Evolutionary conservation across 2,888 invertebrate species (phyloP).

Genomic region (Eudasyphora cyanicolor): DNA sequence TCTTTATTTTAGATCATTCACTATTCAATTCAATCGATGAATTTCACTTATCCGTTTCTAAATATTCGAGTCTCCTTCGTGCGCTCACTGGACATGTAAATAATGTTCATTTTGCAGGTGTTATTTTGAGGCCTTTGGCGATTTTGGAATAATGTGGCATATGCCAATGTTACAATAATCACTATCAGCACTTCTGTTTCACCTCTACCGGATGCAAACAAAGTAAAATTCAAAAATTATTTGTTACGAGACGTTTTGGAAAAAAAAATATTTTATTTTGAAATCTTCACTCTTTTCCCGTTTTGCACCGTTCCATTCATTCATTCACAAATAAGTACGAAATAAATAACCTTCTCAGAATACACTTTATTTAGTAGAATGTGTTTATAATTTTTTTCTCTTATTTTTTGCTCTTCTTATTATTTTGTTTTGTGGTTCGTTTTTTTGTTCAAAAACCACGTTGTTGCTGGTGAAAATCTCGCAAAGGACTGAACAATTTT

Average conservation of each 20-base stretch:
- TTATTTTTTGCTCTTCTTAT: background rate
- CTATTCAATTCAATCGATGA: background rate
- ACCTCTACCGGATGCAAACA: background rate
- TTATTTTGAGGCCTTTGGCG: background rate
- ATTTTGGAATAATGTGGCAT: background rate
- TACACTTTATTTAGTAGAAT: background rate
- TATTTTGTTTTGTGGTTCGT: background rate
- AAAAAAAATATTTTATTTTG: background rate
- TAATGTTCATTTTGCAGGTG: slow-evolving; percentile 8
- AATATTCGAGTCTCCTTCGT: background rate
- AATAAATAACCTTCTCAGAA: background rate
- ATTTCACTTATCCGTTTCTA: background rate
- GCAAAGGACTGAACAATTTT: slow-evolving; percentile 78
- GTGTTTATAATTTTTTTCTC: background rate
- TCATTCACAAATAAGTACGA: too few species aligned
- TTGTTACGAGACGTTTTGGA: background rate
- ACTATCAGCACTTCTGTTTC: too few species aligned
- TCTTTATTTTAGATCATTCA: background rate
- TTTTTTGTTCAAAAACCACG: slow-evolving; percentile 65
- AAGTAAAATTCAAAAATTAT: background rate
- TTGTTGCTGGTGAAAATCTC: slow-evolving; percentile 78
- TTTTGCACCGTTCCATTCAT: background rate
- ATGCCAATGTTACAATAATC: background rate
- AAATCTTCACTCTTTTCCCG: background rate
- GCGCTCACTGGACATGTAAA: background rate